A percentile compares a stretch with the other conserved stretches of the same genome.
Evolutionary conservation across 1,140 invertebrate species (phyloP).

Genomic region (Orius insidiosus): DNA sequence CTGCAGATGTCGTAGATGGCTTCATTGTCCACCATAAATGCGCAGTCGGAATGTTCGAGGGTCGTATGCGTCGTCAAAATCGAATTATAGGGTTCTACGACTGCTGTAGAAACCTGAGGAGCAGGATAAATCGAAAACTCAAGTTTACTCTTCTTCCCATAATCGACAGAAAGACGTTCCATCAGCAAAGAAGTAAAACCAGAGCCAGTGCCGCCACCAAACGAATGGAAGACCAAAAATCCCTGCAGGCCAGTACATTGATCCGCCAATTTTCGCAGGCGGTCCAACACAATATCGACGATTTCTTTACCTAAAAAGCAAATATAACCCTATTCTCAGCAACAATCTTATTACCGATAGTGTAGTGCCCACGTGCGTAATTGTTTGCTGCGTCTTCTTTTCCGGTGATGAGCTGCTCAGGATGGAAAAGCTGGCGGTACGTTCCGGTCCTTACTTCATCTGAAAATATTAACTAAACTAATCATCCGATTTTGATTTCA

Average conservation of each 20-base stretch:
- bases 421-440: constrained; percentile 71
- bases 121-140: constrained; percentile 83
- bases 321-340: constrained; percentile 21
- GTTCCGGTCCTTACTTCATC: constrained; percentile 67
- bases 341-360: constrained; percentile 75
- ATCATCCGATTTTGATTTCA: no score
- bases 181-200: constrained; percentile 75
- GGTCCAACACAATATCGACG: constrained; percentile 60
- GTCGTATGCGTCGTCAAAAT: constrained; percentile 63
- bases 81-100: constrained; percentile 81
- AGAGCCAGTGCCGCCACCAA: constrained; percentile 76
- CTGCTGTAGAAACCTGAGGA: constrained; percentile 74
- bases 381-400: constrained; percentile 84
- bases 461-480: constrained; percentile 22
- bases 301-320: constrained; percentile 45
- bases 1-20: constrained; percentile 85
- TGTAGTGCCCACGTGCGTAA: constrained; percentile 79
- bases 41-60: constrained; percentile 69
- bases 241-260: constrained; percentile 75
- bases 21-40: constrained; percentile 82
- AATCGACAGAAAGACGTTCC: constrained; percentile 76
- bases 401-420: constrained; percentile 67
- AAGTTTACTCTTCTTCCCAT: constrained; percentile 76
- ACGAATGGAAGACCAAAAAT: constrained; percentile 78
- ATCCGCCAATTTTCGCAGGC: constrained; percentile 63